A percentile compares a stretch with the other conserved stretches of the same genome.
phyloP scores from a whole-genome alignment of 2,113 vertebrate genomes.

The Gymnogyps californianus region DNA sequence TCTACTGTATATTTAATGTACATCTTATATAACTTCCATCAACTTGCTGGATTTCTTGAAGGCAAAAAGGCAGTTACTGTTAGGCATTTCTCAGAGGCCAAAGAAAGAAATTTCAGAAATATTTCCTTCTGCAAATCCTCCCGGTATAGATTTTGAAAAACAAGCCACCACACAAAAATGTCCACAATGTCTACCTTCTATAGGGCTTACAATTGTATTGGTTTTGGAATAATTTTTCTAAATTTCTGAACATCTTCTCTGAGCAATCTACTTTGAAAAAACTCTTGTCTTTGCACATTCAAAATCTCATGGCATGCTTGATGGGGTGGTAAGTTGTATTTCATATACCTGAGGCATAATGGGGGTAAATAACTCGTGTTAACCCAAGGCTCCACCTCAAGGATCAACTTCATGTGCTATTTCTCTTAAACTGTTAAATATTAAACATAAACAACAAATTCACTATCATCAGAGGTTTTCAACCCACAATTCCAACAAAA shows the following conservation, averaged over 20 bases:
- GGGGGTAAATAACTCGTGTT: rapidly evolving
- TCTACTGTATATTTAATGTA: conserved; percentile 13
- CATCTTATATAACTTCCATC: conserved; percentile 11
- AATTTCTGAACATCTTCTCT: background rate
- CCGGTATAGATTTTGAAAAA: background rate
- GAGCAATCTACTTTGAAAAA: background rate
- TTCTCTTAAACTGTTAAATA: background rate
- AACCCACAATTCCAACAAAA: background rate
- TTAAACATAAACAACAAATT: background rate
- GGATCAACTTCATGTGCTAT: background rate
- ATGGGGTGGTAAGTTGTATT: background rate
- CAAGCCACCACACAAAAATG: background rate
- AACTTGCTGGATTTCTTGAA: conserved; percentile 13
- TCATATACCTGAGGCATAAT: background rate
- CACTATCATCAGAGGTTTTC: background rate
- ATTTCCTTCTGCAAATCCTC: background rate
- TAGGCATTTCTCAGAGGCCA: background rate
- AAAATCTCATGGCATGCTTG: background rate
- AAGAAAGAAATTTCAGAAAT: background rate
- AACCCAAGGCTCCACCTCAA: background rate
- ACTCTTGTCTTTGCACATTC: background rate
- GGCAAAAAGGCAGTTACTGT: background rate
- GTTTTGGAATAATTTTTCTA: background rate
- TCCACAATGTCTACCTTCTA: background rate
- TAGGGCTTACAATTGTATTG: background rate